Conservation (phyloP, 2,888 invertebrate species). For the Drosophila nigritarsus region DNA sequence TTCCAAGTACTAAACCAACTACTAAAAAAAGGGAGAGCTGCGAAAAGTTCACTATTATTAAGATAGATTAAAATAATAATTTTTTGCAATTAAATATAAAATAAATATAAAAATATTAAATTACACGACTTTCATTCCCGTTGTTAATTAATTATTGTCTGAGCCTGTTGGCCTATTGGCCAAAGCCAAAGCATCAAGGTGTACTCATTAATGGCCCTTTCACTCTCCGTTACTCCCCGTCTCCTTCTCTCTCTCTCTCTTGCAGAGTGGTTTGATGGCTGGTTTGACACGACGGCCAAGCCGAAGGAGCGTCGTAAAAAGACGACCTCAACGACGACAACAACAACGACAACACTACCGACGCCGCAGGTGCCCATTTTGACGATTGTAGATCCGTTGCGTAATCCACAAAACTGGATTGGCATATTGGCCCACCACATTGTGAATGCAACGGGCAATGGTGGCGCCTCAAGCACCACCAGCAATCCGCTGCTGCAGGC, state of each 20-base stretch:
- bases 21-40: neutral
- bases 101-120: too few relatives aligned
- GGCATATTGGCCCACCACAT: conserved; percentile 84
- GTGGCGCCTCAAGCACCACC: conserved; percentile 51
- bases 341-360: conserved; percentile 76
- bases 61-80: too few relatives aligned
- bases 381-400: conserved; percentile 83
- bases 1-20: too few relatives aligned
- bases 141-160: neutral
- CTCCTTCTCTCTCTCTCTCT: neutral
- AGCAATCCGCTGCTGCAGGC: conserved; percentile 75
- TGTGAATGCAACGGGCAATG: conserved; percentile 75
- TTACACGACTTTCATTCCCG: too few relatives aligned
- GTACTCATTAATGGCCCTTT: neutral
- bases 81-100: too few relatives aligned
- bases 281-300: conserved; percentile 84
- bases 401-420: conserved; percentile 85
- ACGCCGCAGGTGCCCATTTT: conserved; percentile 84
- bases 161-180: conserved; percentile 7
- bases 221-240: too few relatives aligned
- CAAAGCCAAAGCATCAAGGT: neutral
- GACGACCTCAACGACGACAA: conserved; percentile 75
- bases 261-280: conserved; percentile 86
- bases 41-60: neutral
- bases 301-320: conserved; percentile 69